Percentiles rank a stretch among this genome's conserved stretches.
Evolutionary conservation across 1,140 invertebrate species (phyloP).

Genomic region (Drosophila arizonae): DNA sequence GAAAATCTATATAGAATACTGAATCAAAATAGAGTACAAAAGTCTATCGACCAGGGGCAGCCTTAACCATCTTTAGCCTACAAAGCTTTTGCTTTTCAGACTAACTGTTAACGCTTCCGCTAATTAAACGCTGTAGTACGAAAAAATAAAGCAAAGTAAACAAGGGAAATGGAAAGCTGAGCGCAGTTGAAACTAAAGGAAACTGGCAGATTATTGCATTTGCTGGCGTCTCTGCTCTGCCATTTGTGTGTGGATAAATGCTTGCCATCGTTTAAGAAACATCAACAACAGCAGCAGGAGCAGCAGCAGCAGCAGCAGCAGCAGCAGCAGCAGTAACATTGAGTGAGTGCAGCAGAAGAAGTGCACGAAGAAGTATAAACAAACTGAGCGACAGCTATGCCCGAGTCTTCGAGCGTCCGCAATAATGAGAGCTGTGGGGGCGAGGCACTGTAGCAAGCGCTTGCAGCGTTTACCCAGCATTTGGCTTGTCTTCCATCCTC

Average conservation of each 20-base stretch:
- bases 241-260: slow-evolving; percentile 69
- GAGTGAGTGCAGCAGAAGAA: slow-evolving; percentile 39
- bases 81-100: slow-evolving; percentile 17
- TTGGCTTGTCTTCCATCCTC: slow-evolving; percentile 61
- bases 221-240: slow-evolving; percentile 26
- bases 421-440: neutral
- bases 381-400: neutral
- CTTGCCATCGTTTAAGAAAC: slow-evolving; percentile 72
- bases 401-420: slow-evolving; percentile 16
- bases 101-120: slow-evolving; percentile 67
- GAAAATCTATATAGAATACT: too few species aligned
- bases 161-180: neutral
- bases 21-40: too few species aligned
- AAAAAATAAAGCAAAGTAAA: slow-evolving; percentile 21
- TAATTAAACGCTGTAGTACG: slow-evolving; percentile 58
- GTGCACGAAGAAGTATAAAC: slow-evolving; percentile 20
- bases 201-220: slow-evolving; percentile 66
- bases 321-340: slow-evolving; percentile 1
- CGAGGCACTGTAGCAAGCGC: slow-evolving; percentile 26
- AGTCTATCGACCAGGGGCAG: too few species aligned
- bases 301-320: slow-evolving; percentile 1
- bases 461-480: slow-evolving; percentile 42
- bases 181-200: slow-evolving; percentile 28
- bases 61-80: too few species aligned
- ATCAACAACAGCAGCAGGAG: slow-evolving; percentile 35